phyloP scores from a whole-genome alignment of 2,113 vertebrate genomes.

The Chionis minor region DNA sequence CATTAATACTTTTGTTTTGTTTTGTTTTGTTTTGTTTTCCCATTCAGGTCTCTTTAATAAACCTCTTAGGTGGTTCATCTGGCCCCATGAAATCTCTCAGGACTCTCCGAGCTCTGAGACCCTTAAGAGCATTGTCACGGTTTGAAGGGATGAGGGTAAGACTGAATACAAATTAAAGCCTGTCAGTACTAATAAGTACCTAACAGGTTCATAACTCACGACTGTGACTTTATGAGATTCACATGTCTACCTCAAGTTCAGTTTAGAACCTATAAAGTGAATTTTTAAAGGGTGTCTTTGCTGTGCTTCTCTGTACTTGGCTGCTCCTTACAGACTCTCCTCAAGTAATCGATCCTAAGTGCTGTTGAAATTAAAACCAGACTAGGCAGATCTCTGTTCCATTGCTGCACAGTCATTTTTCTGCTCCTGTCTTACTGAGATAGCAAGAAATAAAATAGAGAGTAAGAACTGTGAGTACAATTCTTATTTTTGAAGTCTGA shows the following conservation, averaged over 20 bases:
- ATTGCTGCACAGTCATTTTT: neutral
- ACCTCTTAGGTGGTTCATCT: constrained; percentile 77
- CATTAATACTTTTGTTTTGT: neutral
- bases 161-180: neutral
- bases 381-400: neutral
- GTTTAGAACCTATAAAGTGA: neutral
- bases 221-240: neutral
- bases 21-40: neutral
- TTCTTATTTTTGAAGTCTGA: neutral
- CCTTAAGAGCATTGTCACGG: constrained; percentile 89
- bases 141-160: constrained; percentile 97
- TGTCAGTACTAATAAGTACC: neutral
- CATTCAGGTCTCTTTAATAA: constrained; percentile 85
- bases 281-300: neutral
- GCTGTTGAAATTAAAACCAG: neutral
- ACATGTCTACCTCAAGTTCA: neutral
- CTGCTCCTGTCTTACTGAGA: neutral
- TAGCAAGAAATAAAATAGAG: neutral
- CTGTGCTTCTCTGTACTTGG: rapidly evolving
- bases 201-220: neutral
- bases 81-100: constrained; percentile 86
- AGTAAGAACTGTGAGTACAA: neutral
- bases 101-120: constrained; percentile 90
- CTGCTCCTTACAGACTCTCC: neutral
- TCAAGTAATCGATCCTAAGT: rapidly evolving